Percentiles rank a stretch among this genome's conserved stretches.
Conservation (phyloP, 2,113 vertebrate genomes). For the Pluvialis apricaria region DNA sequence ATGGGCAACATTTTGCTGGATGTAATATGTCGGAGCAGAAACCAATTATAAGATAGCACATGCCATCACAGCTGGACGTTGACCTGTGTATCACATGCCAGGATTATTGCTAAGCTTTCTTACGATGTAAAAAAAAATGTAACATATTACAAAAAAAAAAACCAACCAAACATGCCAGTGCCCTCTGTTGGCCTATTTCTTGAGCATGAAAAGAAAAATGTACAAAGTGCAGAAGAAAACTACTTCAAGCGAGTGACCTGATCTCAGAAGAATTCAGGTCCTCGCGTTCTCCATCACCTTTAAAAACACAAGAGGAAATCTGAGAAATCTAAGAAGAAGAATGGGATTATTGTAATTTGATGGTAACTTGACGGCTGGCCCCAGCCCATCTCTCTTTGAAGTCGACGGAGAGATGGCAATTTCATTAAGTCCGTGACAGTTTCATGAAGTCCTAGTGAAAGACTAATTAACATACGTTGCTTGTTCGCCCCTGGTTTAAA, state of each 20-base stretch:
- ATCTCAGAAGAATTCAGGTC: background rate
- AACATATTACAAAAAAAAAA: background rate
- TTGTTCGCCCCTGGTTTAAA: background rate
- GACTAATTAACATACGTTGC: background rate
- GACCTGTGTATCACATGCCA: background rate
- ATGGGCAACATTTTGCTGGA: background rate
- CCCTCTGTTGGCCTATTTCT: background rate
- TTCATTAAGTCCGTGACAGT: slow-evolving; percentile 19
- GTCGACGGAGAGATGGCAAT: background rate
- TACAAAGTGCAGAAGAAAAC: background rate
- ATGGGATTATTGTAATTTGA: slow-evolving; percentile 16
- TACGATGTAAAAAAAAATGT: background rate
- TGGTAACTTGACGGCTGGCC: background rate
- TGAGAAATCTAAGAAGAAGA: background rate
- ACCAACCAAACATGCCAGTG: background rate
- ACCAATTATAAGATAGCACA: background rate
- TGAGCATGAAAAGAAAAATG: background rate
- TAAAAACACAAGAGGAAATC: background rate
- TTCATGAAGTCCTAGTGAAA: slow-evolving; percentile 12
- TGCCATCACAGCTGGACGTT: background rate
- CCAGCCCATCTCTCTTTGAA: slow-evolving; percentile 40
- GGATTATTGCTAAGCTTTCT: background rate
- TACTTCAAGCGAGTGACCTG: background rate
- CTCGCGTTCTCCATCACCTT: background rate
- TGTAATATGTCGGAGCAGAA: background rate